phyloP scores from a whole-genome alignment of 2,797 vertebrate genomes.

The Strix occidentalis region DNA sequence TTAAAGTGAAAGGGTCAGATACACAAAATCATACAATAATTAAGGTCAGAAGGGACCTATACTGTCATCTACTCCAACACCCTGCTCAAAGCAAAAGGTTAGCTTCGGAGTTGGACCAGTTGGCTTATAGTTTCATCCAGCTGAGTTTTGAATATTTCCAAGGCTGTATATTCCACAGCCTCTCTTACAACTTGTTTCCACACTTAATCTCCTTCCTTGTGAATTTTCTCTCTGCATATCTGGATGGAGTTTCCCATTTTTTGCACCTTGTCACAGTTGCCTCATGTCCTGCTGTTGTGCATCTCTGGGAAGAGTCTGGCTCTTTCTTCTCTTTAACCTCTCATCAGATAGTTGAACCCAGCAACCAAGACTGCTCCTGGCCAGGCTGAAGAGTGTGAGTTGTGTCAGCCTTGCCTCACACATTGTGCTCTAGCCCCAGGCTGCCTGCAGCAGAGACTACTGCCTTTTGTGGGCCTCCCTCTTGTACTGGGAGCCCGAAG shows the following conservation, averaged over 20 bases:
- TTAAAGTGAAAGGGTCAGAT: background rate
- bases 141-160: background rate
- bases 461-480: background rate
- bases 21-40: background rate
- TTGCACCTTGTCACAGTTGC: background rate
- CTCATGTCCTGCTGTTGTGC: background rate
- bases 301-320: background rate
- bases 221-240: background rate
- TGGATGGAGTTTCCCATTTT: background rate
- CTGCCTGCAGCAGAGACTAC: background rate
- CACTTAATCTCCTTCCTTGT: background rate
- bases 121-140: background rate
- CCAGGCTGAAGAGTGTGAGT: background rate
- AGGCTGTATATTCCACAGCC: background rate
- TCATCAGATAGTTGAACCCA: background rate
- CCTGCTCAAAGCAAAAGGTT: background rate
- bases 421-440: rapidly evolving
- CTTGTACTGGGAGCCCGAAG: background rate
- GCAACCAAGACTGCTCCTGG: background rate
- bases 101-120: background rate
- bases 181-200: background rate
- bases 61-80: background rate
- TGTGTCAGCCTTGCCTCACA: background rate
- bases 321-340: background rate
- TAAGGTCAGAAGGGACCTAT: background rate